Evolutionary conservation across 2,113 vertebrate genomes (phyloP).

Genomic region (Todiramphus chloris): DNA sequence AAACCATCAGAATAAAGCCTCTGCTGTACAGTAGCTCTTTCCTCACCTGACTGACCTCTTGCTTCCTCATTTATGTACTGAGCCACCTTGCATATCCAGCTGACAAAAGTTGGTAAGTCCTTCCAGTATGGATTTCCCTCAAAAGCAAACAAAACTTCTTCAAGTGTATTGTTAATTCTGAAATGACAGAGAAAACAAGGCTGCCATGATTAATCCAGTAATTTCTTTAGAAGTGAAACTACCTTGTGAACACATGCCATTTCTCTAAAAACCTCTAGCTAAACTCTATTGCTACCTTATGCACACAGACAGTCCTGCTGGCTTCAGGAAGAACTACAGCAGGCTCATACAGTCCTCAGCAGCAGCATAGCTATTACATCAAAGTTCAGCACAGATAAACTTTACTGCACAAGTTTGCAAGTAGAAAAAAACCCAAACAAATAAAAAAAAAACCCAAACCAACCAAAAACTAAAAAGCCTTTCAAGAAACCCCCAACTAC

Average conservation of each 20-base stretch:
- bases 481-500: neutral
- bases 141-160: constrained; percentile 18
- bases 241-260: fast-evolving
- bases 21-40: neutral
- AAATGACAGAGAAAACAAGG: neutral
- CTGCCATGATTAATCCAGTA: neutral
- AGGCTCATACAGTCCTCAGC: neutral
- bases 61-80: neutral
- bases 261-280: neutral
- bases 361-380: neutral
- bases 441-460: no score
- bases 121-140: constrained; percentile 23
- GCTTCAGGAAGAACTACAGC: neutral
- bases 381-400: neutral
- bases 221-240: neutral
- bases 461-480: neutral
- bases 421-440: neutral
- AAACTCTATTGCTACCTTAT: neutral
- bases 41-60: neutral
- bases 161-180: constrained; percentile 39
- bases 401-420: neutral
- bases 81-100: constrained; percentile 21
- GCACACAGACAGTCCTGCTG: neutral
- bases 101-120: neutral
- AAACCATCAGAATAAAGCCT: neutral